phyloP scores from a whole-genome alignment of 2,888 invertebrate species.

The Eupithecia centaureata region DNA sequence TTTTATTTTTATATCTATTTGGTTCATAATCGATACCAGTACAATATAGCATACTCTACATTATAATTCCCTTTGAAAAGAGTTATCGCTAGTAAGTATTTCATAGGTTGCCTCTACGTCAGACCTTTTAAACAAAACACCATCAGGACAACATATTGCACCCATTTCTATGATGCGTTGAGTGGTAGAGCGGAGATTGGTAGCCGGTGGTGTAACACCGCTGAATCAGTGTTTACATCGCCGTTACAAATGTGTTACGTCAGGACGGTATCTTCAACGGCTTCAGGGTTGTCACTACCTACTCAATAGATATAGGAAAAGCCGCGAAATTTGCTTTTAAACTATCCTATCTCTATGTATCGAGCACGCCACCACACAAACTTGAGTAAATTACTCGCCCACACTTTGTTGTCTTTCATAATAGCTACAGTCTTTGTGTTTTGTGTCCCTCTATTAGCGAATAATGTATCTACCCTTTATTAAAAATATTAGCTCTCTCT shows the following conservation, averaged over 20 bases:
- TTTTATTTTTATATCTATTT: no score
- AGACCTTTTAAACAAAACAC: background rate
- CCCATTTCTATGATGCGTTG: constrained; percentile 26
- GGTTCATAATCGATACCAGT: no score
- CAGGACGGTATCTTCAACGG: constrained; percentile 54
- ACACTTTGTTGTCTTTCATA: background rate
- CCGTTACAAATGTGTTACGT: constrained; percentile 80
- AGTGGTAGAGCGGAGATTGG: constrained; percentile 29
- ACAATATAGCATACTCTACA: no score
- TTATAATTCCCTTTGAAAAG: background rate
- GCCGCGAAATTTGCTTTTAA: no score
- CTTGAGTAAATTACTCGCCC: background rate
- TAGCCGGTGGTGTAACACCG: constrained; percentile 18
- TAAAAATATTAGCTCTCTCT: no score
- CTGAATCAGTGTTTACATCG: constrained; percentile 73
- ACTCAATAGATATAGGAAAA: background rate
- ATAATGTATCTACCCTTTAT: no score
- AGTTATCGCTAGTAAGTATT: background rate
- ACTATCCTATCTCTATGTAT: no score
- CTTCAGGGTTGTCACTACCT: constrained; percentile 23
- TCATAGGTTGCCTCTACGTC: background rate
- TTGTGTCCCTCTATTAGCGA: no score
- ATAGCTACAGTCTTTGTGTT: background rate
- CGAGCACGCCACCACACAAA: background rate
- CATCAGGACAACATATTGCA: constrained; percentile 27